phyloP scores from a whole-genome alignment of 2,888 invertebrate genomes.

The Scelioninae gen. 2 region DNA sequence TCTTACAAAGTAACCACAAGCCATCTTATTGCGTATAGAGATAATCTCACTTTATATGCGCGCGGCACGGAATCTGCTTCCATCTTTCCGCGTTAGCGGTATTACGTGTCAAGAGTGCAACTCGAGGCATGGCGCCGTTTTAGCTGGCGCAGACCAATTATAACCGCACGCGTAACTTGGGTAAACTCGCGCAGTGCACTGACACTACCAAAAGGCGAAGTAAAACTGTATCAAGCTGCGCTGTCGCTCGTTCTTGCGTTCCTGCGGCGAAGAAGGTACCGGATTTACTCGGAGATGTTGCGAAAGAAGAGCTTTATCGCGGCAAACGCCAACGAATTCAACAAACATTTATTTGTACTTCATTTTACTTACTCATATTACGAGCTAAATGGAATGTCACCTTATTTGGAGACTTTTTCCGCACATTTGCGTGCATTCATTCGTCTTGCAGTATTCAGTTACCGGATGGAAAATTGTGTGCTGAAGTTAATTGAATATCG shows the following conservation, averaged over 20 bases:
- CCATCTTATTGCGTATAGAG: slow-evolving; percentile 57
- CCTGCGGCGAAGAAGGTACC: slow-evolving; percentile 21
- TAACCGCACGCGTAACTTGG: slow-evolving; percentile 58
- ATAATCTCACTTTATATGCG: slow-evolving; percentile 64
- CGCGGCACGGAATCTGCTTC: slow-evolving; percentile 60
- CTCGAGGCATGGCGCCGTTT: slow-evolving; percentile 53
- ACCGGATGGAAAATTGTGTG: slow-evolving; percentile 10
- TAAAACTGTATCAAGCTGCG: slow-evolving; percentile 52
- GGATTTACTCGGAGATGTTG: slow-evolving; percentile 33
- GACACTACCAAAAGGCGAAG: slow-evolving; percentile 51
- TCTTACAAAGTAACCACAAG: slow-evolving; percentile 58
- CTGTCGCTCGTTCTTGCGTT: slow-evolving; percentile 36
- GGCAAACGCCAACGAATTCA: slow-evolving; percentile 32
- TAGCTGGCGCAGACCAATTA: slow-evolving; percentile 57
- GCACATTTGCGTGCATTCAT: slow-evolving; percentile 6
- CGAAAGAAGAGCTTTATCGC: slow-evolving; percentile 49
- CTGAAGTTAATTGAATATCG: slow-evolving; percentile 15
- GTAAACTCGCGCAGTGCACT: slow-evolving; percentile 54
- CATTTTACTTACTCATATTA: slow-evolving; percentile 34
- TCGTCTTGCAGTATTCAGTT: no score
- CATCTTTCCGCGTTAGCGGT: slow-evolving; percentile 62
- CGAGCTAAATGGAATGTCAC: slow-evolving; percentile 19
- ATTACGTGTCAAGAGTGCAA: slow-evolving; percentile 64
- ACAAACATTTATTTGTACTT: slow-evolving; percentile 41
- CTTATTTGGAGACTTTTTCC: slow-evolving; percentile 21